Conservation (phyloP, 2,113 vertebrate species). For the Conger conger region DNA sequence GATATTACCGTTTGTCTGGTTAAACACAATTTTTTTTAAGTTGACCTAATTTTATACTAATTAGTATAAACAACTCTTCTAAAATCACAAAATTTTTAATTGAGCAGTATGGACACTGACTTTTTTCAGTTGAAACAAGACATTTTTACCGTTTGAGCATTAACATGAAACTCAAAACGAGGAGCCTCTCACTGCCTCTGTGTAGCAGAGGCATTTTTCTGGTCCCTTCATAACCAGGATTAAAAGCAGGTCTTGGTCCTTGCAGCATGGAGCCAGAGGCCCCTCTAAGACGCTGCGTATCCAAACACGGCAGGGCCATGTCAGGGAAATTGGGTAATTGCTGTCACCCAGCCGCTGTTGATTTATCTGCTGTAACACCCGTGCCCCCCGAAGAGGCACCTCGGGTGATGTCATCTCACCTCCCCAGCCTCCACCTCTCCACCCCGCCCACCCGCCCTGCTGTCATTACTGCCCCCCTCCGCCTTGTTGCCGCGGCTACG, state of each 20-base stretch:
- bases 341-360: too few relatives aligned
- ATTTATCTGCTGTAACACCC: too few relatives aligned
- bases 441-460: background rate
- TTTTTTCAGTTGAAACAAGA: too few relatives aligned
- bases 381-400: background rate
- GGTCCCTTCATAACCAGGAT: background rate
- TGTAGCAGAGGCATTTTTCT: background rate
- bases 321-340: too few relatives aligned
- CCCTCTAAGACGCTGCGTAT: too few relatives aligned
- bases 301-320: too few relatives aligned
- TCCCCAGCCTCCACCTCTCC: background rate
- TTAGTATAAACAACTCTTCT: too few relatives aligned
- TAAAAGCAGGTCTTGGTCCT: background rate
- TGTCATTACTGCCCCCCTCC: background rate
- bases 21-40: too few relatives aligned
- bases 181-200: background rate
- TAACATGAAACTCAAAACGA: background rate
- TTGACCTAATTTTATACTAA: too few relatives aligned
- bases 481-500: conserved; percentile 15
- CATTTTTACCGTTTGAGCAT: background rate
- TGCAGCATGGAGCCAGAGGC: too few relatives aligned
- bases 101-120: too few relatives aligned
- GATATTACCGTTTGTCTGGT: background rate
- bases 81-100: too few relatives aligned
- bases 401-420: conserved; percentile 7